Conservation (phyloP, 1,140 invertebrate species). For the Helicoverpa armigera region DNA sequence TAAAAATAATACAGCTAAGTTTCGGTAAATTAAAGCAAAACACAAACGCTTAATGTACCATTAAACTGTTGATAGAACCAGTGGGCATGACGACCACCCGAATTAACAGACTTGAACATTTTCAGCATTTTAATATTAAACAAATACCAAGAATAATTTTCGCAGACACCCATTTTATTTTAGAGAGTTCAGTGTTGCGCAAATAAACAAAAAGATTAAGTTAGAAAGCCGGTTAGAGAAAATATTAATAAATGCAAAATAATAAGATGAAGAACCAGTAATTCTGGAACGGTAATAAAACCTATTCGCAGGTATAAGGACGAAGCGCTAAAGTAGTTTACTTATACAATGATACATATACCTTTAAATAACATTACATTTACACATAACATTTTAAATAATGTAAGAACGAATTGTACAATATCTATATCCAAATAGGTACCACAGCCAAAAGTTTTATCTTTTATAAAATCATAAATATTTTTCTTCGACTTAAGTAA, state of each 20-base stretch:
- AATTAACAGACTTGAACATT: slow-evolving; percentile 10
- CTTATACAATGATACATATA: too few species aligned
- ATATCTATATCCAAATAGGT: too few species aligned
- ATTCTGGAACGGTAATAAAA: background rate
- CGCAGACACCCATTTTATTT: slow-evolving; percentile 29
- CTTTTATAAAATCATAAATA: too few species aligned
- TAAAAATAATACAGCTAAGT: too few species aligned
- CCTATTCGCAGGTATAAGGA: background rate
- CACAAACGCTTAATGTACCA: slow-evolving; percentile 1
- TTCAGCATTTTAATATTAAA: slow-evolving; percentile 21
- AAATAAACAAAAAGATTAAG: slow-evolving; percentile 3
- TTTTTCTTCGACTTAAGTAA: too few species aligned
- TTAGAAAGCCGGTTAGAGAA: slow-evolving; percentile 19
- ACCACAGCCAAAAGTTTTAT: too few species aligned
- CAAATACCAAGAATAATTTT: slow-evolving; percentile 29
- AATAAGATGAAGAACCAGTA: too few species aligned
- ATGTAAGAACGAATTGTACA: too few species aligned
- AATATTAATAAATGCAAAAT: background rate
- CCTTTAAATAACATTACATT: too few species aligned
- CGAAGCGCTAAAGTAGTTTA: too few species aligned
- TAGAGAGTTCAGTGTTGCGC: slow-evolving; percentile 4
- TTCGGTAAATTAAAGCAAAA: background rate
- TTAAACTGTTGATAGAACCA: slow-evolving; percentile 20
- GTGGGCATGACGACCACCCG: slow-evolving; percentile 22
- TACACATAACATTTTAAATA: too few species aligned